Evolutionary conservation across 2,888 invertebrate genomes (phyloP), one percentile per base, ranked within the genome.

Genomic region (Andrena bicolor): DNA sequence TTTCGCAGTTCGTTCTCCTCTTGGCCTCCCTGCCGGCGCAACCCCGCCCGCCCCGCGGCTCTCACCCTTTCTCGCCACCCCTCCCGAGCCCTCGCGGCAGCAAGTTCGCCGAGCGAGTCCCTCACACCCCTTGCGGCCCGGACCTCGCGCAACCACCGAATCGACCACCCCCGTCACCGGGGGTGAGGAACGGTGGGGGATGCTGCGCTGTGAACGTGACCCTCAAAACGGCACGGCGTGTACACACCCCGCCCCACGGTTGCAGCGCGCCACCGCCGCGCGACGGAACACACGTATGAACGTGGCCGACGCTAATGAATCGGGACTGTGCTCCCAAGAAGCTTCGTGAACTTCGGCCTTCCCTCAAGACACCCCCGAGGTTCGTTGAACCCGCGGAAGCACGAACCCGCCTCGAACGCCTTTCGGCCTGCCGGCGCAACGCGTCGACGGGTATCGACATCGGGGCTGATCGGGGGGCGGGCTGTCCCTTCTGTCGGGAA

Each of bases 141-240:
- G 93, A 93, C 93, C 93, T 93, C 93, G 92, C 93, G 90, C 93
- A 93, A 93, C 93, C 91, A 90, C 91, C 91, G 88, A 92, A 91
- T 87, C 90, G 90, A 86, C 90, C 84, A 80, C 87, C 85, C 56
- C 71, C 89, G 87, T 84, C 87, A 88, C 87, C 87, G 88, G 84
- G 88, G 16, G 41, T 41, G 41, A 41, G 41, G 41, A 41, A 41
- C 13, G 41, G 41, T 41, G 41, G 41, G 89, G 89, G 91, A 92
- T 91, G 91, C 92, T 91, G 92, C 90, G 90, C 91, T 92, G 90
- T 93, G 93, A 94, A 94, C 93, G 93, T 94, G 93, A 94, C 93
- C 93, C 93, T 93, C 93, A 93, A 93, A 93, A 92, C 91, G 90
- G 84, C 89, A 77, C 86, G 90, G 86, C 90, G 89, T 88, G 81